Conservation (phyloP, 2,113 vertebrate genomes). For the Mesitornis unicolor region DNA sequence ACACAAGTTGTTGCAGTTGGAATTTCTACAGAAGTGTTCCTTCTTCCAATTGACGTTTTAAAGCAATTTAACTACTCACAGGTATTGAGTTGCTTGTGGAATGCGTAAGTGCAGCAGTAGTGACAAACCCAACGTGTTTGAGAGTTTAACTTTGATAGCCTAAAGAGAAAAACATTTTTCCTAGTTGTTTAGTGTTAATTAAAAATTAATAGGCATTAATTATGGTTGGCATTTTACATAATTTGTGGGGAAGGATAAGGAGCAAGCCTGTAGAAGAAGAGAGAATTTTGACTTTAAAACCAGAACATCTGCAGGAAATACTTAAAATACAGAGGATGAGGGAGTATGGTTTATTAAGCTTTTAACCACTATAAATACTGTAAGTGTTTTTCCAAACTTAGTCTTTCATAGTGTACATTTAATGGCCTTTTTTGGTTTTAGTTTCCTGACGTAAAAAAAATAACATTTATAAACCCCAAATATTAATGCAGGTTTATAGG, state of each 20-base stretch:
- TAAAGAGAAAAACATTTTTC: conserved; percentile 26
- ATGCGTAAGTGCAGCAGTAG: neutral
- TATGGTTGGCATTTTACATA: conserved; percentile 19
- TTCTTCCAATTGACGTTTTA: neutral
- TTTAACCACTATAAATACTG: neutral
- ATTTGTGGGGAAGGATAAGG: conserved; percentile 11
- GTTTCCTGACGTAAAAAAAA: neutral
- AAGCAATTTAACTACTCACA: neutral
- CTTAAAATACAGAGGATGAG: neutral
- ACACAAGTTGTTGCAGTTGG: neutral
- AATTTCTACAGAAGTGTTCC: neutral
- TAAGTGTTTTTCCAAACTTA: neutral
- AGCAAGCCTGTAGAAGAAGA: neutral
- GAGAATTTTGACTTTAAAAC: neutral
- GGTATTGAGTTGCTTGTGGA: neutral
- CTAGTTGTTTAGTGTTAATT: conserved; percentile 32
- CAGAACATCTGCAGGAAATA: neutral
- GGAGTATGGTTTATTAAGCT: neutral
- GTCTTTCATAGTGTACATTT: neutral
- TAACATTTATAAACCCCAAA: fast-evolving
- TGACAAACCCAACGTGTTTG: neutral
- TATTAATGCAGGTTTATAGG: neutral
- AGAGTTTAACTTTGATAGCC: conserved; percentile 27
- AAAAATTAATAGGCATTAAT: conserved; percentile 49
- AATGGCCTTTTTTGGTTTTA: neutral